Evolutionary conservation across 2,888 invertebrate species (phyloP), one percentile per base, ranked within the genome.

Genomic region (Hoplodrina blanda): DNA sequence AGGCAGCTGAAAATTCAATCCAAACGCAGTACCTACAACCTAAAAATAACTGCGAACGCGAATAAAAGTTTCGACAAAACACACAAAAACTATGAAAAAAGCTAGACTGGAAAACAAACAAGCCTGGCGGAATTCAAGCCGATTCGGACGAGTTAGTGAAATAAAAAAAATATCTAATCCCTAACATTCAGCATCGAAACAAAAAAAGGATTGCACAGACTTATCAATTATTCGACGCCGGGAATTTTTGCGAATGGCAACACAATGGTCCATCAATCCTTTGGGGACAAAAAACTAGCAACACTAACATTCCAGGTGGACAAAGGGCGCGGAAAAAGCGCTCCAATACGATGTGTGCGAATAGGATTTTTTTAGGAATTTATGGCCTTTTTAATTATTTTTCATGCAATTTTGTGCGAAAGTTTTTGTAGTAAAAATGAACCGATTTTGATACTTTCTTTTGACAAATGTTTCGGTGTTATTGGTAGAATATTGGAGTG

Each of bases 191-290:
- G 78, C 82, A 89, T 88, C 81, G 83, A 84, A 85, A 86, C 71
- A 84, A 87, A 90, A 90, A 89, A 86, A 54, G 83, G 66, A 73
- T 65, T 17, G 73, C 81, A 84, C 88, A 73, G 87, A 82, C 90
- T 90, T 91, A 93, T 94, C 91, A 95, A 95, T 93, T 93, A 94
- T 95, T 94, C 92, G 88, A 69, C 80, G 85, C 80, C 75, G 90
- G 76, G 91, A 94, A 92, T 94, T 94, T 87, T 92, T 82, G 88
- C 91, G 91, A 89, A 86, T 87, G 90, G 92, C 88, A 91, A 93
- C 92, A 94, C 95, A 95, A 95, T 94, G 93, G 93, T 84, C 91
- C 92, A 93, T 95, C 94, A 94, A 94, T 94, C 88, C 88, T 86
- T 83, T 83, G 81, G 65, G 84, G 67, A 84, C 82, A 87, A 94